A percentile compares a stretch with the other conserved stretches of the same genome.
These are phyloP conservation scores for Rhysida immarginata DNA, from an alignment of 1,140 invertebrate species.

Conservation along the genomic window DNA sequence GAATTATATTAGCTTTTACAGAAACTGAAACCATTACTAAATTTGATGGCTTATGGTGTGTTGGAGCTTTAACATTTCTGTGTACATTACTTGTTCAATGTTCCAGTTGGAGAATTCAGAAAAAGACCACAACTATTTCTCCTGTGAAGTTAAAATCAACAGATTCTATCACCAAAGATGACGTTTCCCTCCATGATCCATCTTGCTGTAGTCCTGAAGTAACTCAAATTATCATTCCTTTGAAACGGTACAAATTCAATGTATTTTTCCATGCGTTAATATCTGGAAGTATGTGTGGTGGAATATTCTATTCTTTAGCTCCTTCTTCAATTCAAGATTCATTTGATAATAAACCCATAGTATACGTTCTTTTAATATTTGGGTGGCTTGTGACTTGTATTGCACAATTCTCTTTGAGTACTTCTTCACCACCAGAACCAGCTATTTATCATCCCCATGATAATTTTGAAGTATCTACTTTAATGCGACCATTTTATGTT, in stretches of 20 bases:
- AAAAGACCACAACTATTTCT: background rate
- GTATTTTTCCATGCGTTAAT: background rate
- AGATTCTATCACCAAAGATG: background rate
- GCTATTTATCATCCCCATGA: constrained; percentile 29
- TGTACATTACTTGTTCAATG: background rate
- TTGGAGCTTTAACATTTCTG: background rate
- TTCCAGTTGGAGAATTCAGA: background rate
- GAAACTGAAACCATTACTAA: background rate
- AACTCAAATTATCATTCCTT: background rate
- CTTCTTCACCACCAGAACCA: constrained; percentile 29
- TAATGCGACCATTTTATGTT: constrained; percentile 28
- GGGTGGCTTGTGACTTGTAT: constrained; percentile 29
- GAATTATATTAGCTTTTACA: background rate
- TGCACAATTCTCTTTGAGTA: constrained; percentile 28
- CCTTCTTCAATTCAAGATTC: background rate
- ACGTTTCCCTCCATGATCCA: background rate
- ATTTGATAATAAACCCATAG: background rate
- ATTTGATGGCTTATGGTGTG: background rate
- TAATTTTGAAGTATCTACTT: constrained; percentile 24
- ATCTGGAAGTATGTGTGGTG: background rate
- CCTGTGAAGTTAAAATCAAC: background rate
- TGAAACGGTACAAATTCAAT: background rate
- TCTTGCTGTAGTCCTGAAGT: background rate
- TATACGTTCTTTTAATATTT: constrained; percentile 19
- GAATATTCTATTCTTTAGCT: background rate